Evolutionary conservation across 2,113 vertebrate species (phyloP).

Genomic region (Micromys minutus): DNA sequence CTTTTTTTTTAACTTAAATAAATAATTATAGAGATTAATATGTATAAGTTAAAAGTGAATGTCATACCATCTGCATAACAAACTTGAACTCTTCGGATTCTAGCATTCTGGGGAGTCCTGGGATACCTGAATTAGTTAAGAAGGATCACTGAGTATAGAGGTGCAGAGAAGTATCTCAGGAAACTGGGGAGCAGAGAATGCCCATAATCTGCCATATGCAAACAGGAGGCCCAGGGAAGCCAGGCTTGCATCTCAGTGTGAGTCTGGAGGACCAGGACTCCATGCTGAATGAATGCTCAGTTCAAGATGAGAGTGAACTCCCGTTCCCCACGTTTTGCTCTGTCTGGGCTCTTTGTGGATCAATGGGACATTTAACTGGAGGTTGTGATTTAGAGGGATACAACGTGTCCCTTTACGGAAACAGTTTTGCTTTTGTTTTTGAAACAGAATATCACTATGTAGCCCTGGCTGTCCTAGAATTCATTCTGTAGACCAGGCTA

Average conservation of each 20-base stretch:
- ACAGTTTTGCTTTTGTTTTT: neutral
- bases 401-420: neutral
- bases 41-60: neutral
- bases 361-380: neutral
- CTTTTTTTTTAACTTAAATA: too few species aligned
- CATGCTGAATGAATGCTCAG: neutral
- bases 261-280: neutral
- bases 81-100: neutral
- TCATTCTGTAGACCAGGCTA: neutral
- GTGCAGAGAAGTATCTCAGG: neutral
- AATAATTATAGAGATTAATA: neutral
- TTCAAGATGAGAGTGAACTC: neutral
- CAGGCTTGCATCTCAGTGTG: neutral
- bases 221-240: neutral
- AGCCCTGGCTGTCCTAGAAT: neutral
- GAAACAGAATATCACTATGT: neutral
- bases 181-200: neutral
- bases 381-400: neutral
- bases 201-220: neutral
- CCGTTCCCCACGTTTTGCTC: neutral
- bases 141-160: neutral
- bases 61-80: neutral
- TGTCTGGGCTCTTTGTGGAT: neutral
- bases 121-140: neutral
- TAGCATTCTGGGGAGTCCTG: neutral